These are phyloP conservation scores for Hypocryptadius cinnamomeus DNA, from an alignment of 2,113 vertebrate genomes.

Conservation along the genomic window DNA sequence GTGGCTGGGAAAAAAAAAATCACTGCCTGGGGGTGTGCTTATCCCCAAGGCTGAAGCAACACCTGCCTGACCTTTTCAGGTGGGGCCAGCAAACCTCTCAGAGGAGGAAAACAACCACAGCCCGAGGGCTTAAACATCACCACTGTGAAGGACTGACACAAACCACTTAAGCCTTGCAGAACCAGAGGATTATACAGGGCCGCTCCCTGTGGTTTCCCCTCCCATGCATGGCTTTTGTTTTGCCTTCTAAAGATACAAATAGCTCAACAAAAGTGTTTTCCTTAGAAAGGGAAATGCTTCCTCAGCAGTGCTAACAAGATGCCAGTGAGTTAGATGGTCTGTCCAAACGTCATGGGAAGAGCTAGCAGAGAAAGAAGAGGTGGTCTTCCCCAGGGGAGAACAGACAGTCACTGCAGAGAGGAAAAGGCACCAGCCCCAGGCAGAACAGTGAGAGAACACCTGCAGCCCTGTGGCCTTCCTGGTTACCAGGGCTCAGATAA, in stretches of 20 bases:
- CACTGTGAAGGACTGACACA: neutral
- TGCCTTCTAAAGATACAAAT: neutral
- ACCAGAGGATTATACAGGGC: neutral
- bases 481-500: neutral
- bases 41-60: neutral
- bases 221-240: neutral
- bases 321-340: neutral
- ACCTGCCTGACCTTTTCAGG: neutral
- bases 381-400: neutral
- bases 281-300: neutral
- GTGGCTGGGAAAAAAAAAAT: neutral
- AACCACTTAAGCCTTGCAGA: neutral
- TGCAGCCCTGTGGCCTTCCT: neutral
- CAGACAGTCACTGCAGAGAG: neutral
- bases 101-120: neutral
- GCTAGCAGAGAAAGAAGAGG: neutral
- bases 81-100: neutral
- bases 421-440: neutral
- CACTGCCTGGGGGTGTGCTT: neutral
- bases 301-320: neutral
- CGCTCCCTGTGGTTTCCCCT: neutral
- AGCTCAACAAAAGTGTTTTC: neutral
- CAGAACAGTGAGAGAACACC: neutral
- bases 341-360: fast-evolving
- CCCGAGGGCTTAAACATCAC: neutral